A percentile compares a stretch with the other conserved stretches of the same genome.
These are phyloP conservation scores for Acanthopleura granulata DNA, from an alignment of 2,888 invertebrate species.

Conservation along the genomic window DNA sequence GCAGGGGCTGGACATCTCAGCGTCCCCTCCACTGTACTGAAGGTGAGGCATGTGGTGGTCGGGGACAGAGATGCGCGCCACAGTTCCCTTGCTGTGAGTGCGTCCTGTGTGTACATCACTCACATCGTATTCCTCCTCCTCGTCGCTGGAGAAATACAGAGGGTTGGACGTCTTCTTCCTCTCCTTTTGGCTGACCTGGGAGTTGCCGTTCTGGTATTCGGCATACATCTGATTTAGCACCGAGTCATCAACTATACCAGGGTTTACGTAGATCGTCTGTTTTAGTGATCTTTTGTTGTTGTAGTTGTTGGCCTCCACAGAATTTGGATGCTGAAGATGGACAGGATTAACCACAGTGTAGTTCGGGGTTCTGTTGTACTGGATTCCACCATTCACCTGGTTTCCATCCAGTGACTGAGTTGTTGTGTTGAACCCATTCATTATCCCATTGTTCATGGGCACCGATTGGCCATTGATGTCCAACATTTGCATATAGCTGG, in stretches of 20 bases:
- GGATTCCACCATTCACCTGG: background rate
- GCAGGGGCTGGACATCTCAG: background rate
- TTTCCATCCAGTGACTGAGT: slow-evolving; percentile 16
- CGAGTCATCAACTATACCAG: background rate
- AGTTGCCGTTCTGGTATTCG: slow-evolving; percentile 1
- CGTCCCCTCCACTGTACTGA: background rate
- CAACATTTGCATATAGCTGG: slow-evolving; percentile 53
- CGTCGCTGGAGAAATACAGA: slow-evolving; percentile 32
- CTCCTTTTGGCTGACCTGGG: background rate
- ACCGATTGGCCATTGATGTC: slow-evolving; percentile 30
- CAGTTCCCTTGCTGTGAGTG: background rate
- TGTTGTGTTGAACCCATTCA: background rate
- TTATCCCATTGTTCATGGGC: background rate
- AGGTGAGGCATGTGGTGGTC: background rate
- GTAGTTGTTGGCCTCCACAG: slow-evolving; percentile 40
- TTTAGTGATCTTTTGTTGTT: slow-evolving; percentile 26
- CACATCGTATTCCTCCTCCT: slow-evolving; percentile 24
- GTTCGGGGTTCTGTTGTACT: background rate
- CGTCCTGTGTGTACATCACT: background rate
- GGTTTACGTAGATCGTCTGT: slow-evolving; percentile 21
- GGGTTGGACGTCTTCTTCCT: slow-evolving; percentile 27
- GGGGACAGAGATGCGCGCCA: slow-evolving; percentile 9
- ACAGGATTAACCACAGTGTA: background rate
- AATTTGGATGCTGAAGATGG: slow-evolving; percentile 18
- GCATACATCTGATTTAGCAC: slow-evolving; percentile 10